These are phyloP conservation scores for Drosophila anomelani DNA, from an alignment of 2,888 invertebrate species.

Conservation along the genomic window DNA sequence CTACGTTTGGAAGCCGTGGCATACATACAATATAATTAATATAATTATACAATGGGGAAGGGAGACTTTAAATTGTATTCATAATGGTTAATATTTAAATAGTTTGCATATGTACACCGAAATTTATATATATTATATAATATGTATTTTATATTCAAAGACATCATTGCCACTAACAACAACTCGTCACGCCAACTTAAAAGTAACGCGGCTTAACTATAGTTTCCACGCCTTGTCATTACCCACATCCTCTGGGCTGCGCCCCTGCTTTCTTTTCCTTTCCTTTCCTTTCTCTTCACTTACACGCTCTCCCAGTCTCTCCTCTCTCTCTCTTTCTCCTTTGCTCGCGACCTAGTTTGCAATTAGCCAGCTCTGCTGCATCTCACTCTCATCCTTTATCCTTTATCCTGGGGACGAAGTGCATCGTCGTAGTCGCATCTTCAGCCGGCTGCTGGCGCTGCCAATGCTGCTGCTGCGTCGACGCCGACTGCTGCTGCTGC, in stretches of 20 bases:
- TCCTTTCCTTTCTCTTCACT: slow-evolving; percentile 6
- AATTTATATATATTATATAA: slow-evolving; percentile 24
- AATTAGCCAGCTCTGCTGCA: slow-evolving; percentile 12
- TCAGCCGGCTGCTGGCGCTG: slow-evolving; percentile 61
- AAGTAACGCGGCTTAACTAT: slow-evolving; percentile 3
- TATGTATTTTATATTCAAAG: slow-evolving; percentile 25
- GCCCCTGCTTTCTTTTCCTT: slow-evolving; percentile 11
- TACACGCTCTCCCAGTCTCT: slow-evolving; percentile 27
- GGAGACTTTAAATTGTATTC: slow-evolving; percentile 10
- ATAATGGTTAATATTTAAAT: slow-evolving; percentile 23
- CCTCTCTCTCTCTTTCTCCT: slow-evolving; percentile 14
- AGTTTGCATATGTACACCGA: slow-evolving; percentile 38
- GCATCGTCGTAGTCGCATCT: slow-evolving; percentile 67
- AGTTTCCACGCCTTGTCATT: slow-evolving; percentile 1
- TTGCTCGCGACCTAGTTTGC: slow-evolving; percentile 5
- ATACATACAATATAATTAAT: slow-evolving; percentile 42
- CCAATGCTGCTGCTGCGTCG: slow-evolving; percentile 66
- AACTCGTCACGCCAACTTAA: slow-evolving; percentile 24
- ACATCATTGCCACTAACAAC: slow-evolving; percentile 24
- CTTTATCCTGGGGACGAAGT: slow-evolving; percentile 70
- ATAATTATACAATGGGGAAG: slow-evolving; percentile 35
- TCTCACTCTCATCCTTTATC: slow-evolving; percentile 17
- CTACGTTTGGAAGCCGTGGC: slow-evolving; percentile 44
- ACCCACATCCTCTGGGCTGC: slow-evolving; percentile 10
- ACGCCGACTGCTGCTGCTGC: slow-evolving; percentile 56